Conservation (phyloP, 2,113 vertebrate genomes). For the Pristiophorus japonicus region DNA sequence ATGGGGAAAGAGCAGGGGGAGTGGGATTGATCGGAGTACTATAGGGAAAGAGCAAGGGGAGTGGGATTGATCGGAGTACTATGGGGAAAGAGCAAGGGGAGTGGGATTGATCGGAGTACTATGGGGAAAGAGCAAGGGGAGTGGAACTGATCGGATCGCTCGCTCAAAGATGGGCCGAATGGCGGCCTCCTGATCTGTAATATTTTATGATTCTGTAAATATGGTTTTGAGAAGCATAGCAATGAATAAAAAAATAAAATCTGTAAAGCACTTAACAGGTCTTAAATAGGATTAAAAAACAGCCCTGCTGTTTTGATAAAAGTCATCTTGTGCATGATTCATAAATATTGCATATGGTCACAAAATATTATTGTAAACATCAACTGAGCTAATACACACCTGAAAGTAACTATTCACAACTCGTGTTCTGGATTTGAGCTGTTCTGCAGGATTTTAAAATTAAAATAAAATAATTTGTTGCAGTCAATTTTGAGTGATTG, state of each 20-base stretch:
- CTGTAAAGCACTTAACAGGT: not conserved
- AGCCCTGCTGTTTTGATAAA: not conserved
- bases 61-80: too few relatives aligned
- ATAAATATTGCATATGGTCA: not conserved
- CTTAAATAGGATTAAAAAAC: not conserved
- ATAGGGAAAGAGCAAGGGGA: too few relatives aligned
- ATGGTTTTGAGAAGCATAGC: not conserved
- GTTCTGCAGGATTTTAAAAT: not conserved
- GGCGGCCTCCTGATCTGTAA: too few relatives aligned
- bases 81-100: too few relatives aligned
- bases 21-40: too few relatives aligned
- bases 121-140: not conserved
- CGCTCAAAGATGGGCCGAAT: not conserved
- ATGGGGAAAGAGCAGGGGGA: too few relatives aligned
- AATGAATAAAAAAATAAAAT: not conserved
- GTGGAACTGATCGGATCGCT: not conserved
- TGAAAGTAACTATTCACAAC: not conserved
- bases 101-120: too few relatives aligned
- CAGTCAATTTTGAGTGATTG: conserved; percentile 50
- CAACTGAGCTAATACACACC: not conserved
- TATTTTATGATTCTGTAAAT: not conserved
- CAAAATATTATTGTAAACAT: not conserved
- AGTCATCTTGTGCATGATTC: not conserved
- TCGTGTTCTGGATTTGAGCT: too few relatives aligned
- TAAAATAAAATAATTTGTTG: conserved; percentile 53